A percentile compares a stretch with the other conserved stretches of the same genome.
Evolutionary conservation across 2,113 vertebrate genomes (phyloP).

Genomic region (Geothlypis trichas): DNA sequence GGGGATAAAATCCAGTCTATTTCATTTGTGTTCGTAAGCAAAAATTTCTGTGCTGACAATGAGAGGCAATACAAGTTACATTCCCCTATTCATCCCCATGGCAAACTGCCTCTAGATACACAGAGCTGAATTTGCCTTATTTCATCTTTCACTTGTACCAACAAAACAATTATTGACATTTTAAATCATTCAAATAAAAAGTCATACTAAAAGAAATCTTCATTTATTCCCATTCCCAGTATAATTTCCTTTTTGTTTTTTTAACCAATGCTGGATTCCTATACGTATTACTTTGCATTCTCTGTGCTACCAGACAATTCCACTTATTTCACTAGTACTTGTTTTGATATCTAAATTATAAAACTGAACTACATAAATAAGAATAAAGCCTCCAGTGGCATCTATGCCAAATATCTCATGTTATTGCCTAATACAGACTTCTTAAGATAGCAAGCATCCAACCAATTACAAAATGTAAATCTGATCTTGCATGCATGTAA

Average conservation of each 20-base stretch:
- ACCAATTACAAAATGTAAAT: background rate
- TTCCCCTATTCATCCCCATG: background rate
- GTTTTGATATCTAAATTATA: background rate
- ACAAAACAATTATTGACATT: background rate
- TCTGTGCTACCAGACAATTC: background rate
- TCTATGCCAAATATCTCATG: rapidly evolving
- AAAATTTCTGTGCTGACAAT: background rate
- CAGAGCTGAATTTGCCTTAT: background rate
- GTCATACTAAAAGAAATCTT: background rate
- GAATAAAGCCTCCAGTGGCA: background rate
- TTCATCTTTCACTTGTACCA: background rate
- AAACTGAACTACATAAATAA: background rate
- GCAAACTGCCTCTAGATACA: background rate
- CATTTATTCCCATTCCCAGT: background rate
- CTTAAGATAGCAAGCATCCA: background rate
- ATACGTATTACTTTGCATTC: background rate
- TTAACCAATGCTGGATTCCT: background rate
- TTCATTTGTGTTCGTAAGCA: background rate
- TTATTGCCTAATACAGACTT: background rate
- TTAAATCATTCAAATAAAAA: background rate
- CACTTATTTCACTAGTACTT: background rate
- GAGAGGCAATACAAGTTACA: background rate
- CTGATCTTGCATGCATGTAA: background rate
- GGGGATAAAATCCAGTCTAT: background rate
- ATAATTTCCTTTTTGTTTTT: background rate